Percentiles rank a stretch among this genome's conserved stretches.
Evolutionary conservation across 2,888 invertebrate species (phyloP).

Genomic region (Noctua fimbriata): DNA sequence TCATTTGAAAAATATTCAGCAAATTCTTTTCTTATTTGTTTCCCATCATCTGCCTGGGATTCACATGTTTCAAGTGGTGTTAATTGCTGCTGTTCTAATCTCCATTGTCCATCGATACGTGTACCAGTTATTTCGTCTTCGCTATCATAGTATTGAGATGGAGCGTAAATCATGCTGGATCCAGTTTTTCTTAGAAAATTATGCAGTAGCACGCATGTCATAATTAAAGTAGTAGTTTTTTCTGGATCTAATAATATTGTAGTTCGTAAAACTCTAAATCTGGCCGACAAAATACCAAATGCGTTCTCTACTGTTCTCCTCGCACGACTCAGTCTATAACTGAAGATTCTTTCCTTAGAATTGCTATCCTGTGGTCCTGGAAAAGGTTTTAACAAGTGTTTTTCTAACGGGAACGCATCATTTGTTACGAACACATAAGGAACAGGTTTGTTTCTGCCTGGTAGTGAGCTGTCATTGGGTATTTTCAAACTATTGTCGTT

Average conservation of each 20-base stretch:
- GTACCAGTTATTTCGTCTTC: too few relatives aligned
- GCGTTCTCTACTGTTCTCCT: conserved; percentile 64
- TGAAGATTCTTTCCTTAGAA: conserved; percentile 63
- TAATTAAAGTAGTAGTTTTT: conserved; percentile 62
- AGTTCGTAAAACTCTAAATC: conserved; percentile 58
- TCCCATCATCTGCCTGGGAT: too few relatives aligned
- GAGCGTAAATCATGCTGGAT: too few relatives aligned
- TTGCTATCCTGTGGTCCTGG: conserved; percentile 59
- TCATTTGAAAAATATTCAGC: too few relatives aligned
- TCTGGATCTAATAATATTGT: conserved; percentile 62
- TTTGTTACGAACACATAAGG: conserved; percentile 62
- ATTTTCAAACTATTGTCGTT: conserved; percentile 53
- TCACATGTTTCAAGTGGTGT: too few relatives aligned
- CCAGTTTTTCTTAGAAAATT: conserved; percentile 52
- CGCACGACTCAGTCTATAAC: conserved; percentile 61
- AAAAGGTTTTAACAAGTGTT: conserved; percentile 57
- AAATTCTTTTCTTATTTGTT: too few relatives aligned
- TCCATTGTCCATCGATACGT: too few relatives aligned
- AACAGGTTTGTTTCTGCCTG: conserved; percentile 54
- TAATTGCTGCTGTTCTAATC: too few relatives aligned
- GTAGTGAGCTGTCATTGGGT: conserved; percentile 46
- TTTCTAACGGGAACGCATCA: conserved; percentile 62
- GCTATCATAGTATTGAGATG: too few relatives aligned
- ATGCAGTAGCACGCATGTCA: conserved; percentile 65
- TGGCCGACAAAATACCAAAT: conserved; percentile 59